Evolutionary conservation across 2,797 vertebrate species (phyloP).

Genomic region (Dicrostonyx torquatus): DNA sequence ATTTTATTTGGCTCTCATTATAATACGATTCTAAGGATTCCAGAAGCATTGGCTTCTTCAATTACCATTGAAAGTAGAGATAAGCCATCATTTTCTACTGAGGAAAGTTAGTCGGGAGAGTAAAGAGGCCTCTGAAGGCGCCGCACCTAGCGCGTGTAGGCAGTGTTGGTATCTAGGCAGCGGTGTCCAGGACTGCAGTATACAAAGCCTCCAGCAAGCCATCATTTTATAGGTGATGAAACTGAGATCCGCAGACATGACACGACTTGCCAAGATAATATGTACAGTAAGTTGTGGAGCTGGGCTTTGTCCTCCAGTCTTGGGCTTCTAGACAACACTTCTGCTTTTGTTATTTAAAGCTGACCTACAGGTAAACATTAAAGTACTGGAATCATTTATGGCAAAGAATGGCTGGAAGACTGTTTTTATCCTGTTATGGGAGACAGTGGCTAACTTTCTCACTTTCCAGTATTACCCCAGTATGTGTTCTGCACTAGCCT

Average conservation of each 20-base stretch:
- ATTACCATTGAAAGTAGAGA: background rate
- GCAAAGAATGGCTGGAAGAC: background rate
- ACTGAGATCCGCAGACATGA: background rate
- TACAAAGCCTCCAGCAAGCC: background rate
- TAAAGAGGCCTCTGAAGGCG: background rate
- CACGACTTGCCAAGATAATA: background rate
- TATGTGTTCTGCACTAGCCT: background rate
- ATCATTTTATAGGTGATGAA: background rate
- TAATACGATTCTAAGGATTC: background rate
- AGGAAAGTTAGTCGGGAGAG: background rate
- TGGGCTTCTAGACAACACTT: background rate
- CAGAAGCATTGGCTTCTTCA: background rate
- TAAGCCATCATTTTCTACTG: background rate
- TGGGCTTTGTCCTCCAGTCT: background rate
- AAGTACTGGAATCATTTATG: background rate
- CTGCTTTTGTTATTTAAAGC: background rate
- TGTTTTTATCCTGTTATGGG: background rate
- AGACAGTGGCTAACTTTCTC: background rate
- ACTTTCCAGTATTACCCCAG: background rate
- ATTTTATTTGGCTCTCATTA: constrained; percentile 9
- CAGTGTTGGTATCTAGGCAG: constrained; percentile 15
- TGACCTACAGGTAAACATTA: background rate
- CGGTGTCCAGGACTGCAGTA: background rate
- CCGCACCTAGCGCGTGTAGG: background rate
- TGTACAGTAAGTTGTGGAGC: background rate